These are phyloP conservation scores for Adoxophyes honmai DNA, from an alignment of 1,140 invertebrate species.

Conservation along the genomic window DNA sequence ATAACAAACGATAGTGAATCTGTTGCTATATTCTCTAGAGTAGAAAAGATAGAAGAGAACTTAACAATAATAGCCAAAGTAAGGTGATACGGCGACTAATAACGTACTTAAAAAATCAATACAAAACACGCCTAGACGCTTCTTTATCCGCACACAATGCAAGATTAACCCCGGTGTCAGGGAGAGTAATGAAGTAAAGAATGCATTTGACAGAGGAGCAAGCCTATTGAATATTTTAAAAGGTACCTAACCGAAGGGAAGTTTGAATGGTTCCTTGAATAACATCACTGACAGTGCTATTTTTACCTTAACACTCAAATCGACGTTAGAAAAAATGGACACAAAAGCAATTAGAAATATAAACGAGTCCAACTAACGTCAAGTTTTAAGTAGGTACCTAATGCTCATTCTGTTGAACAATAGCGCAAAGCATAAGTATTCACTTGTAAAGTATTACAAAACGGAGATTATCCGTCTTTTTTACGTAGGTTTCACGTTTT, in stretches of 20 bases:
- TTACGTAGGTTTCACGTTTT: background rate
- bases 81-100: constrained; percentile 4
- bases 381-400: too few relatives aligned
- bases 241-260: constrained; percentile 19
- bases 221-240: constrained; percentile 56
- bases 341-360: too few relatives aligned
- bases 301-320: too few relatives aligned
- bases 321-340: too few relatives aligned
- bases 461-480: background rate
- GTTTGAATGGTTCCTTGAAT: constrained; percentile 4
- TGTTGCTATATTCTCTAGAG: background rate
- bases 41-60: background rate
- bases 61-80: background rate
- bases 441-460: constrained; percentile 22
- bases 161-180: constrained; percentile 54
- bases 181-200: constrained; percentile 53
- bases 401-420: too few relatives aligned
- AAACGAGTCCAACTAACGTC: too few relatives aligned
- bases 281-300: constrained; percentile 1
- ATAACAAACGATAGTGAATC: constrained; percentile 20
- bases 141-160: constrained; percentile 48
- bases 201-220: constrained; percentile 54
- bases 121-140: constrained; percentile 30
- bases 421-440: too few relatives aligned
- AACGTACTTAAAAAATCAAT: constrained; percentile 39